Base-by-base conservation (phyloP, 2,888 invertebrate genomes). In the Lepidonotus clava region DNA sequence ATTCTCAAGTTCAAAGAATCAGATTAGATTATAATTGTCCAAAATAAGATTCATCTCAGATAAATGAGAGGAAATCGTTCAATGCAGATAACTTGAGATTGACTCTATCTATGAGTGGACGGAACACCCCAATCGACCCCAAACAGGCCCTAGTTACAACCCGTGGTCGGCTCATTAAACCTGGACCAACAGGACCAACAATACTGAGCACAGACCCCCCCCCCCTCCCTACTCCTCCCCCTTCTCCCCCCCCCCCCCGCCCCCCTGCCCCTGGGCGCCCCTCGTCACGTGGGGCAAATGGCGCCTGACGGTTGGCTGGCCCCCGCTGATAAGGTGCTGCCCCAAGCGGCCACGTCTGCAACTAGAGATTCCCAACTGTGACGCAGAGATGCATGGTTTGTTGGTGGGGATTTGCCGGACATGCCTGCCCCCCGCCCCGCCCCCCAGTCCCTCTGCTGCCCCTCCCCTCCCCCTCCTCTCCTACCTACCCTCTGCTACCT, bases 351-450 rank as follows among this genome's bases (percentile, higher is more conserved):
- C 28, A 32, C 2, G 61, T 61, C 61, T 61, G 61, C 28, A 61
- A 61, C 61, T 28, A 61, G 61, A 61, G 61, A 61, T 61, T 61
- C 61, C 61, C n/a, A n/a, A n/a, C 61, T 61, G 61, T 11, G 28
- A 4, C n/a, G 28, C 61, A 4, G 28, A 28, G n/a, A 11, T 32
- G 28, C 24, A 11, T 28, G 53, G 53, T n/a, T n/a, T 53, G 53
- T 53, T 53, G 61, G n/a, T 5, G 14, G n/a, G 56, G 56, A 56
- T 8, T 4, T 8, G 56, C n/a, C 14, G 56, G 56, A 4, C 21
- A 56, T n/a, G 56, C n/a, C 56, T 4, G 14, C 8, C 56, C 14
- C 5, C 56, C 56, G 4, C n/a, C 56, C n/a, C 14, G 18, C 56
- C 56, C 8, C 11, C 56, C 14, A 11, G 18, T n/a, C 56, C 56